Base-by-base conservation (phyloP, 2,113 vertebrate species). In the Microcebus griseorufus region DNA sequence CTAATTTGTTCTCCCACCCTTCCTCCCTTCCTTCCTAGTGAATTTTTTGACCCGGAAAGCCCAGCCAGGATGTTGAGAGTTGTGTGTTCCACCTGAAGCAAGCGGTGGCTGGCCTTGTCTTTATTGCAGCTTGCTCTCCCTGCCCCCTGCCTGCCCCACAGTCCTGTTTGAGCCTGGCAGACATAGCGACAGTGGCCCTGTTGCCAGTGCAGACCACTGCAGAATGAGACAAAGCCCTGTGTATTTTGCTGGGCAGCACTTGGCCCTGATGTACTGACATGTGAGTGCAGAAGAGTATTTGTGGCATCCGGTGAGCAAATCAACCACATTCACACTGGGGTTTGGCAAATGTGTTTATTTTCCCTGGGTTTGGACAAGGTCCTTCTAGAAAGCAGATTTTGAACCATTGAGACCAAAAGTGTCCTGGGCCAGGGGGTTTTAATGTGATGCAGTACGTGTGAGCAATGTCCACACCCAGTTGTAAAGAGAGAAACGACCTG, bases 141-240 rank as follows among this genome's bases (percentile, higher is more conserved):
- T 48, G 65, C 51, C 51, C 51, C 27, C 25, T 45, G 11, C 25
- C 27, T n/a, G 14, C 20, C 64, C 29, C 32, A 2, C 25, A 2
- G 8, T 80, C 29, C 48, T 70, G 2, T 72, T 13, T 70, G 64
- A 85, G 86, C 27, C 3, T 83, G 73, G 27, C 72, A 39, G 82
- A 55, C 22, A 37, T 79, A 39, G 39, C 0, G 5, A 10, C 27
- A 25, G 42, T 3, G 62, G 42, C 37, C 12, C 53, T 0, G 12
- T 29, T n/a, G 39, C 94, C 83, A 69, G 62, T 1, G 14, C 53
- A 42, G 94, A 79, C n/a, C 17, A 6, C 20, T 65, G 88, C 88
- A 84, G 84, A 90, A 60, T 17, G 72, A 88, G 73, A 91, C 89
- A 88, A 91, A 85, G 93, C 55, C 80, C 62, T 67, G 64, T 27